Conservation (phyloP, 2,888 invertebrate genomes). For the Carcina quercana region DNA sequence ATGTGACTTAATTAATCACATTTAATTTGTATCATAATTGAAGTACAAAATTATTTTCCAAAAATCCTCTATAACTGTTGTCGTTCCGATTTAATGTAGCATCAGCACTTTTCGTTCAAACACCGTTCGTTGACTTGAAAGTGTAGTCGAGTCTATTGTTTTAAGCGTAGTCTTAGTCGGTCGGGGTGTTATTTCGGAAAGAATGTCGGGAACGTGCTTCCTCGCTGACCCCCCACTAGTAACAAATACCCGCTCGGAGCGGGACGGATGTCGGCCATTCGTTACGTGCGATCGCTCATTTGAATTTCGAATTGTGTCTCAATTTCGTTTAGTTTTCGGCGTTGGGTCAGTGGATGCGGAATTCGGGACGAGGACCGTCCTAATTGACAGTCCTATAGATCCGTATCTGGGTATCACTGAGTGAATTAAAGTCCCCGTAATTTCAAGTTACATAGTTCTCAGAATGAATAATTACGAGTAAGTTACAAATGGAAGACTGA, state of each 20-base stretch:
- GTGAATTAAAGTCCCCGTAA: slow-evolving; percentile 1
- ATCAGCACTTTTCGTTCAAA: no score
- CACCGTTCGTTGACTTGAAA: no score
- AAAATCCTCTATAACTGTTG: no score
- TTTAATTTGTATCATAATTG: no score
- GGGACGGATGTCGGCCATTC: slow-evolving; percentile 53
- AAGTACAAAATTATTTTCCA: no score
- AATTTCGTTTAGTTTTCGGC: slow-evolving; percentile 39
- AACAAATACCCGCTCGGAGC: slow-evolving; percentile 44
- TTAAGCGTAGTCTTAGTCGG: no score
- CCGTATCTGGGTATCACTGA: slow-evolving; percentile 1
- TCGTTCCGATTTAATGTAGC: no score
- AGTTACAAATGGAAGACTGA: no score
- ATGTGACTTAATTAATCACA: no score
- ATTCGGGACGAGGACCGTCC: slow-evolving; percentile 4
- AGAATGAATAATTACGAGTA: no score
- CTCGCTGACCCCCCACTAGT: slow-evolving; percentile 56
- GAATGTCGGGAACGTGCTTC: slow-evolving; percentile 67
- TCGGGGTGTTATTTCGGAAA: slow-evolving; percentile 63
- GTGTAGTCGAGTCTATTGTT: no score
- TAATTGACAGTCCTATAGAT: slow-evolving; percentile 7
- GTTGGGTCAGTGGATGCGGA: slow-evolving; percentile 18
- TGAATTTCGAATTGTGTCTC: slow-evolving; percentile 57
- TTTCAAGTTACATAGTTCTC: no score
- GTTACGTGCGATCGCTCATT: slow-evolving; percentile 55